phyloP scores from a whole-genome alignment of 2,797 vertebrate genomes.

The Furcifer pardalis region DNA sequence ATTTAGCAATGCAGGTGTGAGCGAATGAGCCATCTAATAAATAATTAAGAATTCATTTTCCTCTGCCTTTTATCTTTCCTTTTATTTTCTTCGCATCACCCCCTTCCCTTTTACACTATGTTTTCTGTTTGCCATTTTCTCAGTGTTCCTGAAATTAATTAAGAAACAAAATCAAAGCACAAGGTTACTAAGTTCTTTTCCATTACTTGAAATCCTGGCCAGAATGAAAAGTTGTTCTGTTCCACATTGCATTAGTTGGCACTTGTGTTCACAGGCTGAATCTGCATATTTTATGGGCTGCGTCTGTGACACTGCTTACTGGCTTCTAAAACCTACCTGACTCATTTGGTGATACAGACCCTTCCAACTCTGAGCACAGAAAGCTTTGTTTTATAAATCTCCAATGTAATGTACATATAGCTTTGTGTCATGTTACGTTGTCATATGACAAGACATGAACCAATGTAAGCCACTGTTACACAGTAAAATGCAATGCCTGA shows the following conservation, averaged over 20 bases:
- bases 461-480: slow-evolving; percentile 70
- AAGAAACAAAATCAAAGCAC: slow-evolving; percentile 71
- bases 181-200: slow-evolving; percentile 61
- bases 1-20: slow-evolving; percentile 67
- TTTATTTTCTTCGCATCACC: slow-evolving; percentile 7
- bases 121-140: slow-evolving; percentile 68
- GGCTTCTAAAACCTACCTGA: slow-evolving; percentile 35
- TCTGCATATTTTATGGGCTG: slow-evolving; percentile 65
- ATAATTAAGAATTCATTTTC: slow-evolving; percentile 76
- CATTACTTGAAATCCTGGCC: slow-evolving; percentile 55
- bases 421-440: slow-evolving; percentile 74
- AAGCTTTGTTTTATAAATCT: slow-evolving; percentile 73
- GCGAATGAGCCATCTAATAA: slow-evolving; percentile 73
- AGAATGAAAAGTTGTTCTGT: slow-evolving; percentile 63
- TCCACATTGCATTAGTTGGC: slow-evolving; percentile 36
- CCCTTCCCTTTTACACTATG: slow-evolving; percentile 40
- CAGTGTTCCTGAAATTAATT: slow-evolving; percentile 67
- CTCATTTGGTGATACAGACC: slow-evolving; percentile 44
- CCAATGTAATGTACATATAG: slow-evolving; percentile 70
- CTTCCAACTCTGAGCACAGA: slow-evolving; percentile 54
- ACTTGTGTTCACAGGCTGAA: slow-evolving; percentile 50
- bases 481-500: slow-evolving; percentile 64
- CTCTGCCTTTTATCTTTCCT: slow-evolving; percentile 69
- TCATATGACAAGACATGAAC: slow-evolving; percentile 75
- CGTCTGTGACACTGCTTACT: slow-evolving; percentile 30